A percentile compares a stretch with the other conserved stretches of the same genome.
Evolutionary conservation across 2,113 vertebrate species (phyloP).

Genomic region (Lampris megalopsis): DNA sequence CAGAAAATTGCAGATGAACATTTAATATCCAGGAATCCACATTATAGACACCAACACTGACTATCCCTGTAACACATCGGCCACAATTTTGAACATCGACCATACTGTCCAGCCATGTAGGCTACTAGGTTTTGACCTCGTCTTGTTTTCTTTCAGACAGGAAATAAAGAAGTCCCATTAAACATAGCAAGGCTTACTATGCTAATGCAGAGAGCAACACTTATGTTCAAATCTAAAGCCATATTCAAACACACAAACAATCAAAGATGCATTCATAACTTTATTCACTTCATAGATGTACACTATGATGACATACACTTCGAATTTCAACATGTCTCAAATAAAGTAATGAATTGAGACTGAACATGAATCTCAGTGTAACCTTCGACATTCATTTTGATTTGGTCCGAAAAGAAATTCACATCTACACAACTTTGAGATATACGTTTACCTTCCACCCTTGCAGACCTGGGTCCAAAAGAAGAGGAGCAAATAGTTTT

Average conservation of each 20-base stretch:
- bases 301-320: neutral
- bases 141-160: no score
- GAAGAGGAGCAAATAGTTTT: no score
- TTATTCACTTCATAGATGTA: neutral
- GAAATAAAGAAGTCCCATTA: neutral
- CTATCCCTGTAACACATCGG: no score
- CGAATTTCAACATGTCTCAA: neutral
- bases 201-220: neutral
- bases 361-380: neutral
- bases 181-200: neutral
- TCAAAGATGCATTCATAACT: conserved; percentile 1
- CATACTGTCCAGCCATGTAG: no score
- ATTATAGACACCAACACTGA: no score
- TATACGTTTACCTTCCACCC: no score
- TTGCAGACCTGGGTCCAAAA: no score
- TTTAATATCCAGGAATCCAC: no score
- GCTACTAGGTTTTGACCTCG: no score
- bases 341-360: neutral
- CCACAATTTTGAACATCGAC: no score
- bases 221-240: neutral
- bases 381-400: neutral
- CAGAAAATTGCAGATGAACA: no score
- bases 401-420: neutral
- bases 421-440: neutral
- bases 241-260: neutral